These are phyloP conservation scores for Sardinella longiceps DNA, from an alignment of 2,797 vertebrate species.

Conservation along the genomic window DNA sequence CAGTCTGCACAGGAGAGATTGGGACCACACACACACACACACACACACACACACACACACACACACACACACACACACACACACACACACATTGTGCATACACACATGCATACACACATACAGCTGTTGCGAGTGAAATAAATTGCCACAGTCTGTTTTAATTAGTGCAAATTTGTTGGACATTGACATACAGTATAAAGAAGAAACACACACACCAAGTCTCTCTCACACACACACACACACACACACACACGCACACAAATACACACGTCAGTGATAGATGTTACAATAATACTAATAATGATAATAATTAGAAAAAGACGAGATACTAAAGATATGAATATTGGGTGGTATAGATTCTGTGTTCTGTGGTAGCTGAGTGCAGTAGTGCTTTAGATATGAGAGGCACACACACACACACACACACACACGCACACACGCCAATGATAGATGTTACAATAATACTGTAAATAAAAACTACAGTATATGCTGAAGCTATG, in stretches of 20 bases:
- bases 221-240: no score
- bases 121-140: not conserved
- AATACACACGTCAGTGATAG: no score
- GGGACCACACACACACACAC: not conserved
- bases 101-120: not conserved
- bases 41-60: slow-evolving; percentile 5
- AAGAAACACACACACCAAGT: not conserved
- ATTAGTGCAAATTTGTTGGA: not conserved
- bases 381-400: no score
- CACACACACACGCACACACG: not conserved
- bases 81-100: not conserved
- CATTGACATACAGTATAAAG: not conserved
- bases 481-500: no score
- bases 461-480: no score
- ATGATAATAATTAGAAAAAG: no score
- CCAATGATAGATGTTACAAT: not conserved
- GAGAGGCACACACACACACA: not conserved
- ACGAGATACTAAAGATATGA: no score
- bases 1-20: not conserved
- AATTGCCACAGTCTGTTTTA: not conserved
- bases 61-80: not conserved
- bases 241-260: no score
- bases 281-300: no score
- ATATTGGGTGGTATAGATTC: no score
- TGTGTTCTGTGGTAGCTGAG: no score